A percentile compares a stretch with the other conserved stretches of the same genome.
Evolutionary conservation across 2,113 vertebrate species (phyloP).

Genomic region (Dicerorhinus sumatrensis): DNA sequence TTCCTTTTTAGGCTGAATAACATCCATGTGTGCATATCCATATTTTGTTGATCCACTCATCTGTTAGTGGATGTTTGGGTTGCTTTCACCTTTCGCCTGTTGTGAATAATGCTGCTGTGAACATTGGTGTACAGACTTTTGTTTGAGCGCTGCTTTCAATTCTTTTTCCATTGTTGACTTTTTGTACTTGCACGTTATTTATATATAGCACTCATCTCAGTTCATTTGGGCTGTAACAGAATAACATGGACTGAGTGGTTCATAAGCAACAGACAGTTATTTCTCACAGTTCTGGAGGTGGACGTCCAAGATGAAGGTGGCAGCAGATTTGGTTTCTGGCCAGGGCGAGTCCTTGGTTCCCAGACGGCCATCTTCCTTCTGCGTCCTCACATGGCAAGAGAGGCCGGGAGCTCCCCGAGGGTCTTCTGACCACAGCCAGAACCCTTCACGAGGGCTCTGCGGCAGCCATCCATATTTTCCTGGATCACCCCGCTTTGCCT

Average conservation of each 20-base stretch:
- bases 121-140: too few relatives aligned
- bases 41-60: background rate
- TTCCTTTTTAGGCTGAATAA: background rate
- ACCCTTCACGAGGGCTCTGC: background rate
- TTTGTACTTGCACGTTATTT: too few relatives aligned
- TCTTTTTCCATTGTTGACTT: too few relatives aligned
- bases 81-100: too few relatives aligned
- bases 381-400: too few relatives aligned
- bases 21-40: background rate
- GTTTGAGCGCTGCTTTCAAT: too few relatives aligned
- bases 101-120: too few relatives aligned
- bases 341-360: background rate
- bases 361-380: background rate
- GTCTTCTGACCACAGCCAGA: background rate
- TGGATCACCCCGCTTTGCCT: background rate
- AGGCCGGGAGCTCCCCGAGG: too few relatives aligned
- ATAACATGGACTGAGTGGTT: background rate
- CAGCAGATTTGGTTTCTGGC: background rate
- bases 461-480: accelerated
- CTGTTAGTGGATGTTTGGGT: background rate
- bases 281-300: background rate
- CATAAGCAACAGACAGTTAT: background rate
- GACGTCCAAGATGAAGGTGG: background rate
- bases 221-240: background rate
- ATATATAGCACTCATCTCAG: too few relatives aligned